Evolutionary conservation across 2,888 invertebrate genomes (phyloP).

Genomic region (Lysandra bellargus): DNA sequence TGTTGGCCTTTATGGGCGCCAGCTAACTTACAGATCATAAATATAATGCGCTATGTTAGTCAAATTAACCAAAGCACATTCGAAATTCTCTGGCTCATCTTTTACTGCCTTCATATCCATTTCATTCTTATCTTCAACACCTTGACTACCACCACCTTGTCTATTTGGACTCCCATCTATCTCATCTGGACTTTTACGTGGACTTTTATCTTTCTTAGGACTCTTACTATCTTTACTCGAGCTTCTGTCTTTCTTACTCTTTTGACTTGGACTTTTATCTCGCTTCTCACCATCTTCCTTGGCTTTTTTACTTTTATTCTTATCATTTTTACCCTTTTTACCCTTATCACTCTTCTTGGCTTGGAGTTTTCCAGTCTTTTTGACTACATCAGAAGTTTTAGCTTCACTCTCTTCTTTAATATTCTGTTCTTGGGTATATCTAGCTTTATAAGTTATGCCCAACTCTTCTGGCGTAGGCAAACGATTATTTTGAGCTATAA

Average conservation of each 20-base stretch:
- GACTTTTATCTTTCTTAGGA: not conserved
- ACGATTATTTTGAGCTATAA: conserved; percentile 49
- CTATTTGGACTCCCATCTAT: not conserved
- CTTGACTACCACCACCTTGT: not conserved
- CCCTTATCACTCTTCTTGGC: not conserved
- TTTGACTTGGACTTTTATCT: not conserved
- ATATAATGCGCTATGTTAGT: conserved; percentile 71
- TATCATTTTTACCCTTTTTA: not conserved
- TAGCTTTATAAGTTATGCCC: conserved; percentile 55
- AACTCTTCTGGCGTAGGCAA: conserved; percentile 57
- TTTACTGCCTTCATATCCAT: not conserved
- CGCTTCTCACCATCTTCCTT: not conserved
- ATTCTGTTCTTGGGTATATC: conserved; percentile 41
- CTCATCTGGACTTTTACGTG: not conserved
- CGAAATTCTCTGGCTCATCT: conserved; percentile 42
- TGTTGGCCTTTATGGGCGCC: not conserved
- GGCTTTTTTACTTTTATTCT: not conserved
- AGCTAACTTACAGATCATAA: conserved; percentile 64
- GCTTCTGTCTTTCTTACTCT: not conserved
- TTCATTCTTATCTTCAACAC: not conserved
- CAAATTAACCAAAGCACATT: conserved; percentile 61
- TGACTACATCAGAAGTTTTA: not conserved
- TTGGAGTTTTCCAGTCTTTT: not conserved
- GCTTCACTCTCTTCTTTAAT: not conserved
- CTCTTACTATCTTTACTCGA: not conserved